Base-by-base conservation (phyloP, 2,797 vertebrate genomes). In the Poeciliopsis gracilis region DNA sequence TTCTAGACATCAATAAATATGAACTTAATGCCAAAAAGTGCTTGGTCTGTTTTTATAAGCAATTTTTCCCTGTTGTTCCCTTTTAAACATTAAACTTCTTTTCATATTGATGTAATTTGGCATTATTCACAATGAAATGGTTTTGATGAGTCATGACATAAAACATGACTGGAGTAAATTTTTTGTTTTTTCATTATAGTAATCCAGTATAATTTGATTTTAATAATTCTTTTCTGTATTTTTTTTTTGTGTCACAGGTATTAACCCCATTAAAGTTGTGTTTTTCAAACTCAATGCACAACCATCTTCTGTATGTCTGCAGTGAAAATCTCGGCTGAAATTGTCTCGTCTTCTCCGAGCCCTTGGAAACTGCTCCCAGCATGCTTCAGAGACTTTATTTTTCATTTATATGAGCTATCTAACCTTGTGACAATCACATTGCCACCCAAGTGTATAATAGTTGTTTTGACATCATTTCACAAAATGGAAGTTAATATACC, bases 391-490 rank as follows among this genome's bases (percentile, higher is more conserved):
- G 89, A 80, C 66, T 91, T 91, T 90, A 86, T 90, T 89, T 91
- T 88, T 89, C 89, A 94, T 93, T 89, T 87, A 82, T 88, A 49
- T 63, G 84, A 87, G 86, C 86, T 85, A 85, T 92, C 91, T 90
- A 87, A 90, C 88, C 89, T 81, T 57, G 85, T 90, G 92, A 92
- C 91, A 90, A 90, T 93, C 90, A 88, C 89, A 61, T n/a, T 73
- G 76, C 83, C 87, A 82, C 16, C 84, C 93, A 89, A 89, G 90
- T 93, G 93, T 89, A 85, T 86, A 91, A 93, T 89, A 87, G 88
- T 78, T 88, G 85, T 91, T 85, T 90, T 92, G 90, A 84, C 85
- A 78, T 91, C 85, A 72, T 89, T 90, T 89, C 90, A 86, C 84
- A 69, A 86, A 90, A 87, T 83, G 87, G 87, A 88, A 83, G 86